These are phyloP conservation scores for Chaunax sp. DNA, from an alignment of 2,797 vertebrate genomes.

Conservation along the genomic window DNA sequence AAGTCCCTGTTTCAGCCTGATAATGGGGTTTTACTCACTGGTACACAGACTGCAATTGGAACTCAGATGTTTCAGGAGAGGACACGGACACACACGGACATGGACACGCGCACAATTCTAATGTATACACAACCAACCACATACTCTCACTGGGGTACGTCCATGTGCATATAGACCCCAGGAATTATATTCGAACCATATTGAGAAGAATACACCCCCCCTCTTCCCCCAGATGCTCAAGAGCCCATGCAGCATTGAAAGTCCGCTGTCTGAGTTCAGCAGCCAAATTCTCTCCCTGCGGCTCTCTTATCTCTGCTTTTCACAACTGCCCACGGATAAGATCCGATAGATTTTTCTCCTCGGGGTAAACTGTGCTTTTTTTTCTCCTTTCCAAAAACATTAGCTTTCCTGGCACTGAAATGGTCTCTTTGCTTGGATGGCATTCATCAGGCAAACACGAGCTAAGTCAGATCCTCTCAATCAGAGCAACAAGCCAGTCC, in stretches of 20 bases:
- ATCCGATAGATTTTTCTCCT: constrained; percentile 66
- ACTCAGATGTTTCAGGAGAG: constrained; percentile 67
- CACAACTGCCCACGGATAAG: constrained; percentile 74
- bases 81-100: constrained; percentile 21
- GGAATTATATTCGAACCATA: constrained; percentile 49
- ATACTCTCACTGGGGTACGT: constrained; percentile 22
- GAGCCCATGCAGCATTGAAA: constrained; percentile 36
- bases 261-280: constrained; percentile 46
- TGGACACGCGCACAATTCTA: constrained; percentile 10
- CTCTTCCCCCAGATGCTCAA: constrained; percentile 23
- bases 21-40: constrained; percentile 83
- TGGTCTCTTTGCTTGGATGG: constrained; percentile 40
- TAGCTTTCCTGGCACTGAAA: constrained; percentile 50
- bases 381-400: constrained; percentile 57
- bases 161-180: constrained; percentile 22
- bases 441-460: constrained; percentile 18
- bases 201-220: constrained; percentile 32
- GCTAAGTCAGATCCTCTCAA: constrained; percentile 30
- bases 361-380: constrained; percentile 54
- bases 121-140: constrained; percentile 12
- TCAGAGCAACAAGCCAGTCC: constrained; percentile 40
- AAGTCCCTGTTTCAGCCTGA: constrained; percentile 73
- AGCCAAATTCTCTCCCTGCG: constrained; percentile 64
- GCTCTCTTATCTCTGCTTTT: constrained; percentile 71
- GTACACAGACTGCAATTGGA: constrained; percentile 72